Conservation (phyloP, 2,888 invertebrate species). For the Nasonovia ribisnigri region DNA sequence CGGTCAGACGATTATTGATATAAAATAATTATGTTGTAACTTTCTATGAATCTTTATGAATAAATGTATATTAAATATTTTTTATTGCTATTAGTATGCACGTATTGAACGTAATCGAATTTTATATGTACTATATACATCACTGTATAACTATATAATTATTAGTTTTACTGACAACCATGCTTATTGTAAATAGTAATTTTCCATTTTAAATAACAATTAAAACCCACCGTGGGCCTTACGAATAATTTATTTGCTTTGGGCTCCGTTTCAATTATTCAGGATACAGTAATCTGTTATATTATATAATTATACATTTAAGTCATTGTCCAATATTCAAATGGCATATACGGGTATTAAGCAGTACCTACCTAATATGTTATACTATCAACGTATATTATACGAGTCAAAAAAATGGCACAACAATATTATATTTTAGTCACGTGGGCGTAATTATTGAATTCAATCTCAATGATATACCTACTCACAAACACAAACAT, state of each 20-base stretch:
- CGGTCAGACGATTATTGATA: background rate
- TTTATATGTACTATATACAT: background rate
- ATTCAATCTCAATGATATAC: background rate
- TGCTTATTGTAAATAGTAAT: background rate
- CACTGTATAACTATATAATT: slow-evolving; percentile 5
- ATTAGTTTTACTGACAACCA: background rate
- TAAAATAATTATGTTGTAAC: background rate
- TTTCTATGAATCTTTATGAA: background rate
- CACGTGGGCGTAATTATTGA: slow-evolving; percentile 39
- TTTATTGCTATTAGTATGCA: background rate
- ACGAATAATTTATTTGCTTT: background rate
- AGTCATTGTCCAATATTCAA: background rate
- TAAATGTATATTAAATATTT: slow-evolving; percentile 1
- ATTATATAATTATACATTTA: background rate
- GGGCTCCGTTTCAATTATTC: slow-evolving; percentile 24
- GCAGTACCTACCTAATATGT: background rate
- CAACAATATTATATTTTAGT: background rate
- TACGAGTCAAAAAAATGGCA: slow-evolving; percentile 12
- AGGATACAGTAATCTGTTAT: background rate
- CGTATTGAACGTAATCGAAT: slow-evolving; percentile 1
- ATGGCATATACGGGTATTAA: background rate
- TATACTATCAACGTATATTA: slow-evolving; percentile 16
- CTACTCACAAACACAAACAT: background rate
- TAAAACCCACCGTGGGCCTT: slow-evolving; percentile 6
- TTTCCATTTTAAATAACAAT: slow-evolving; percentile 3